These are phyloP conservation scores for Tapirus indicus DNA, from an alignment of 2,797 vertebrate species.

Conservation along the genomic window DNA sequence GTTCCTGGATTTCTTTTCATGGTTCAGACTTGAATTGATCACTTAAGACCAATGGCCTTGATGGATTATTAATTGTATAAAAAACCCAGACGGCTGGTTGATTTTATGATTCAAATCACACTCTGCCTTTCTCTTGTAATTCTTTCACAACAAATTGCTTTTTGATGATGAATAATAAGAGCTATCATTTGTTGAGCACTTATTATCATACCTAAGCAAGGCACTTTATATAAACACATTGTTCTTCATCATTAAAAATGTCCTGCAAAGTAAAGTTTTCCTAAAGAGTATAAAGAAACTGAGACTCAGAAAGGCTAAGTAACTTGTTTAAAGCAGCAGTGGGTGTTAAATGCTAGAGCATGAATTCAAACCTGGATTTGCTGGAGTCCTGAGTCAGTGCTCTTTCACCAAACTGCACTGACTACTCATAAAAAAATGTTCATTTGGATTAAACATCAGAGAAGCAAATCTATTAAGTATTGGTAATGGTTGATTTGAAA, in stretches of 20 bases:
- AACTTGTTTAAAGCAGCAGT: neutral
- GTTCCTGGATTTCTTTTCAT: slow-evolving; percentile 66
- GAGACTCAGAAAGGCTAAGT: neutral
- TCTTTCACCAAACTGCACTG: neutral
- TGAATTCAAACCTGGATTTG: slow-evolving; percentile 30
- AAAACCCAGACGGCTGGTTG: neutral
- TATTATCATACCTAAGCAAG: neutral
- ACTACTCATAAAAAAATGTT: neutral
- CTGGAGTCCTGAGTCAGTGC: neutral
- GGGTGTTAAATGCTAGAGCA: neutral
- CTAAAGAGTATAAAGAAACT: slow-evolving; percentile 52
- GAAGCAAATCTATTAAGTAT: neutral
- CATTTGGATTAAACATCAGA: slow-evolving; percentile 9
- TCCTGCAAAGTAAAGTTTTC: slow-evolving; percentile 22
- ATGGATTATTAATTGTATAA: slow-evolving; percentile 63
- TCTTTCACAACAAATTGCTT: slow-evolving; percentile 33
- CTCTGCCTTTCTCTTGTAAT: slow-evolving; percentile 49
- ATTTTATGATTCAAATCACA: slow-evolving; percentile 52
- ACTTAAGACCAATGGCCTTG: slow-evolving; percentile 5
- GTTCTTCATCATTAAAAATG: slow-evolving; percentile 55
- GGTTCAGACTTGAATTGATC: slow-evolving; percentile 67
- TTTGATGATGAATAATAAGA: slow-evolving; percentile 46
- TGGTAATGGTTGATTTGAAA: slow-evolving; percentile 54
- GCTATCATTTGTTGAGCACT: neutral
- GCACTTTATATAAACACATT: slow-evolving; percentile 7